Conservation (phyloP, 2,797 vertebrate genomes). For the Vespertilio murinus region DNA sequence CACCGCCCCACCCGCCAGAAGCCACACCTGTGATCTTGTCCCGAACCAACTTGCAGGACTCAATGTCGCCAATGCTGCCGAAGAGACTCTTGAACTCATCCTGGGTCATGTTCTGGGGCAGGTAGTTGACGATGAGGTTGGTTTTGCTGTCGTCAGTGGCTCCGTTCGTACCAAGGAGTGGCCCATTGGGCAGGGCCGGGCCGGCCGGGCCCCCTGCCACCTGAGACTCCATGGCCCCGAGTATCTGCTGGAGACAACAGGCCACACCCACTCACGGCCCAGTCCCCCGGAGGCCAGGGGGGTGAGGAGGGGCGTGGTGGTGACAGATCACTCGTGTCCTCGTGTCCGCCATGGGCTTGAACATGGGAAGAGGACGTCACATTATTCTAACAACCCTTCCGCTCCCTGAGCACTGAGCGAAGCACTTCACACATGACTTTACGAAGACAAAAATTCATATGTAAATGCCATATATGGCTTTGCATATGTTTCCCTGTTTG, state of each 20-base stretch:
- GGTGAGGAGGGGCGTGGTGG: neutral
- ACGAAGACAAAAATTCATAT: neutral
- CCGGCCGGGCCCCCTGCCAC: conserved; percentile 94
- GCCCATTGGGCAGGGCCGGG: conserved; percentile 92
- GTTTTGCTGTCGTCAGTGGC: conserved; percentile 97
- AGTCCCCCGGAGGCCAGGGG: neutral
- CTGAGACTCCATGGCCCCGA: conserved; percentile 99
- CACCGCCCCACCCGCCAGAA: neutral
- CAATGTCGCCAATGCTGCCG: conserved; percentile 96
- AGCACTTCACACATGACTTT: neutral
- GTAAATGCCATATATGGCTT: neutral
- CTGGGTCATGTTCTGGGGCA: conserved; percentile 99
- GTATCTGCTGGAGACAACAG: conserved; percentile 95
- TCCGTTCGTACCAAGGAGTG: conserved; percentile 91
- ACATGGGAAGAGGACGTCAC: neutral
- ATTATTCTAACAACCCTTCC: neutral
- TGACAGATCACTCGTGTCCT: neutral
- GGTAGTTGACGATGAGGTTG: conserved; percentile 98
- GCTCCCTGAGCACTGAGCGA: neutral
- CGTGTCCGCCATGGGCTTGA: neutral
- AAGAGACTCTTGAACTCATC: conserved; percentile 98
- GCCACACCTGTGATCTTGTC: conserved; percentile 96
- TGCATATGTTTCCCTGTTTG: neutral
- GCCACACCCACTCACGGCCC: conserved; percentile 61
- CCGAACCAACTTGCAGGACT: conserved; percentile 96